Evolutionary conservation across 2,888 invertebrate genomes (phyloP), one percentile per base, ranked within the genome.

Genomic region (Eremobia ochroleuca): DNA sequence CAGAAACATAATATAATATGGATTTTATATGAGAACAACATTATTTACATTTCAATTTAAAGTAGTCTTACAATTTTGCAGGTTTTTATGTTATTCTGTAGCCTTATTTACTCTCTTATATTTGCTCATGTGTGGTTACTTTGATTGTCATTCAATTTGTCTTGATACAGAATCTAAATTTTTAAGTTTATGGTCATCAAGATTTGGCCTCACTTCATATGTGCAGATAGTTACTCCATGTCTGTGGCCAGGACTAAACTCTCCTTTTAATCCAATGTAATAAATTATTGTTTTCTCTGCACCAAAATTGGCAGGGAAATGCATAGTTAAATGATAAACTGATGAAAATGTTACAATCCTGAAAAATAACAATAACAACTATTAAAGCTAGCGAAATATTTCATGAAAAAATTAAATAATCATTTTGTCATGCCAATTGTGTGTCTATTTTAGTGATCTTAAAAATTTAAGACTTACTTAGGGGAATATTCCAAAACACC

Each of bases 211-310:
- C 0, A 98, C 95, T 96, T 99, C 99, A 94, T 99, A 99, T 69
- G 98, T 98, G 92, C 99, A 98, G 90, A 99, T 98, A 4, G 98
- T 98, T 0, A 99, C 99, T 70, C 99, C 99, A 93, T 99, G 99
- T 87, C 98, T 97, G 91, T 98, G 98, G 0, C 98, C 98, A 92
- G 98, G 98, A 21, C 97, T 97, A 97, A 98, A 99, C 96, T 99
- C 99, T 37, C 99, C 99, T 93, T 98, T 98, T 62, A 99, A 97
- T 21, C 99, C 99, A 92, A 99, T 99, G 93, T 99, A 99, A 93
- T 98, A 99, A 82, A 99, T 98, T 91, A 97, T 98, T 2, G 99
- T 99, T 70, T 96, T 97, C n/a, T 99, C 98, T 31, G 97, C 97
- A 37, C 99, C 99, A 96, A 98, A 99, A 95, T 99, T 99, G 28